Base-by-base conservation (phyloP, 2,113 vertebrate genomes). In the Barnardius zonarius region DNA sequence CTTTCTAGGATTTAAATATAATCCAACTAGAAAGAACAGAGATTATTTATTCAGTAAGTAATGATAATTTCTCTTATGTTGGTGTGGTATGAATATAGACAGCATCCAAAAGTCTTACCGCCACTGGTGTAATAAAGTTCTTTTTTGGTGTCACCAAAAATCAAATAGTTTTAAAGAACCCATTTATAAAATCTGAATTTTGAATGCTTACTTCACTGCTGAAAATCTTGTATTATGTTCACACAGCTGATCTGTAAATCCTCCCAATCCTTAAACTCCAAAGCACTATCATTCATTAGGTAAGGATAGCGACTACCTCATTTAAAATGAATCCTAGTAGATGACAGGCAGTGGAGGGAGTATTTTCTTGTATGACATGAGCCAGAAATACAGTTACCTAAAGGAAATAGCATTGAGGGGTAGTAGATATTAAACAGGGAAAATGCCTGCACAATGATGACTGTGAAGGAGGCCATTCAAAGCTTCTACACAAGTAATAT, bases 161-260 rank as follows among this genome's bases (percentile, higher is more conserved):
- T 88, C 82, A 96, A 95, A 81, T 81, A 86, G 73, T 90, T 93
- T 92, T 88, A 93, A 92, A 81, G 79, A 83, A 81, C 25, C 27
- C 86, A 84, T 88, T 93, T 92, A 92, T 59, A 84, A 95, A 90
- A 96, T 96, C 55, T 92, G 88, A 94, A 94, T 96, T 96, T 97
- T 83, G 93, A 96, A 96, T 90, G 55, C 43, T 78, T 81, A 88
- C 83, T 93, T 92, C 33, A 6, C 63, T 75, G 80, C 72, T 75
- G 70, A 92, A 93, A 93, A 86, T 68, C 82, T 76, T 64, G 31
- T 52, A 86, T 90, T 94, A 81, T 93, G 35, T 84, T 94, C 83
- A 88, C 73, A 85, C 51, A 92, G 80, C 64, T 90, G 76, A 95
- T 81, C 55, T 88, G 74, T 72, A 96, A 96, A 94, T 92, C 88